A percentile compares a stretch with the other conserved stretches of the same genome.
Conservation (phyloP, 2,113 vertebrate genomes). For the Aptenodytes forsteri region DNA sequence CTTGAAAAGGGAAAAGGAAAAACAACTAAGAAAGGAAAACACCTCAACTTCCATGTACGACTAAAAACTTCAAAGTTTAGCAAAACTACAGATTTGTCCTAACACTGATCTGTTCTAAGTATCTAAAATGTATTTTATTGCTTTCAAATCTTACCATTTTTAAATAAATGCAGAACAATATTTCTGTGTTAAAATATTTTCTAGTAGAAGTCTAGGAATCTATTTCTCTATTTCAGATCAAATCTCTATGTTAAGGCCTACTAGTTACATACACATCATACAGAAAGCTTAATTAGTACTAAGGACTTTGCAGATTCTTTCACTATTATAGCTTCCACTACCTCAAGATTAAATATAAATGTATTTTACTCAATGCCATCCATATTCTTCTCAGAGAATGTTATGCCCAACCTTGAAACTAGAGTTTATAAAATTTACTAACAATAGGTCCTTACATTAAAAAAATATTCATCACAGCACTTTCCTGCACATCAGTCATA, state of each 20-base stretch:
- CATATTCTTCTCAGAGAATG: neutral
- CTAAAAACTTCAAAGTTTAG: neutral
- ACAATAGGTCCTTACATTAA: neutral
- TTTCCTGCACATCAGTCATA: neutral
- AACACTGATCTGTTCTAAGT: neutral
- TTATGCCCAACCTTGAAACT: neutral
- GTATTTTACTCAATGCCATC: neutral
- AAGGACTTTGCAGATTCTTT: neutral
- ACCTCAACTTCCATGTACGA: accelerated
- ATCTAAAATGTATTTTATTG: neutral
- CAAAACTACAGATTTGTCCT: neutral
- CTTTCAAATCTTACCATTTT: neutral
- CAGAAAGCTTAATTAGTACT: neutral
- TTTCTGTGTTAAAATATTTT: neutral
- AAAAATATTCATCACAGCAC: neutral
- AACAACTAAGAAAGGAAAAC: neutral
- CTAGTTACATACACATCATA: neutral
- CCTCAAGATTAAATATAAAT: neutral
- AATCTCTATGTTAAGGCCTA: neutral
- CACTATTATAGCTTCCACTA: neutral
- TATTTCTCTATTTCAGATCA: neutral
- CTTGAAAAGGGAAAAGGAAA: neutral
- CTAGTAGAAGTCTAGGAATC: neutral
- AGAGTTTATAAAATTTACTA: neutral
- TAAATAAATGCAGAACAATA: neutral